Percentiles rank a stretch among this genome's conserved stretches.
These are phyloP conservation scores for Neomorphus geoffroyi DNA, from an alignment of 2,797 vertebrate genomes.

Conservation along the genomic window DNA sequence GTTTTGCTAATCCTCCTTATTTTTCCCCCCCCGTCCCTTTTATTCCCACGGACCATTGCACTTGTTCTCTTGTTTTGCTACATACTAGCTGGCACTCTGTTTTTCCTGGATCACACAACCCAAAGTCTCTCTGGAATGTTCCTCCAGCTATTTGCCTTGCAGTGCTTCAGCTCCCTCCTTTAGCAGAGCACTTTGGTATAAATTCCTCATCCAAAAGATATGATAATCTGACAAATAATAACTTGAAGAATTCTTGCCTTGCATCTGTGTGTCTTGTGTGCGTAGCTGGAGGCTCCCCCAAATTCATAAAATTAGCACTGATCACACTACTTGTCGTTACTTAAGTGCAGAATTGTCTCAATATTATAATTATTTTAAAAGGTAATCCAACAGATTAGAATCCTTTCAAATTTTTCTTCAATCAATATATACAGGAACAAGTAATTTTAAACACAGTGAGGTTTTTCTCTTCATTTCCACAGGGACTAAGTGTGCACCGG, in stretches of 20 bases:
- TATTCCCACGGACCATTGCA: neutral
- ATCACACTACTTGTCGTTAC: neutral
- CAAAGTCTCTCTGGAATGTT: conserved; percentile 13
- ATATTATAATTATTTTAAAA: neutral
- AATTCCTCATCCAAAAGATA: neutral
- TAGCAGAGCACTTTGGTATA: neutral
- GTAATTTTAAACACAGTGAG: neutral
- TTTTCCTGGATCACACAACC: neutral
- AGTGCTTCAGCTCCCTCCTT: neutral
- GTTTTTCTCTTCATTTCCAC: neutral
- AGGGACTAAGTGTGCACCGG: neutral
- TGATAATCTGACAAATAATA: neutral
- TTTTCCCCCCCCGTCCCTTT: neutral
- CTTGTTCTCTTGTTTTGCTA: neutral
- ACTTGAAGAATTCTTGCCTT: neutral
- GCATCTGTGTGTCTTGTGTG: neutral
- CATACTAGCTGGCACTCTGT: neutral
- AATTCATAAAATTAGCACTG: neutral
- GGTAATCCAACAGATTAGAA: neutral
- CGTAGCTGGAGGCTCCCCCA: neutral
- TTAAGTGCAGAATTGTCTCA: neutral
- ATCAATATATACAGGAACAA: neutral
- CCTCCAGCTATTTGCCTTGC: neutral
- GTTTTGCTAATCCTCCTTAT: neutral
- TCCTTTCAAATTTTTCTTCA: neutral